Conservation (phyloP, 2,888 invertebrate genomes). For the Eupithecia insigniata region DNA sequence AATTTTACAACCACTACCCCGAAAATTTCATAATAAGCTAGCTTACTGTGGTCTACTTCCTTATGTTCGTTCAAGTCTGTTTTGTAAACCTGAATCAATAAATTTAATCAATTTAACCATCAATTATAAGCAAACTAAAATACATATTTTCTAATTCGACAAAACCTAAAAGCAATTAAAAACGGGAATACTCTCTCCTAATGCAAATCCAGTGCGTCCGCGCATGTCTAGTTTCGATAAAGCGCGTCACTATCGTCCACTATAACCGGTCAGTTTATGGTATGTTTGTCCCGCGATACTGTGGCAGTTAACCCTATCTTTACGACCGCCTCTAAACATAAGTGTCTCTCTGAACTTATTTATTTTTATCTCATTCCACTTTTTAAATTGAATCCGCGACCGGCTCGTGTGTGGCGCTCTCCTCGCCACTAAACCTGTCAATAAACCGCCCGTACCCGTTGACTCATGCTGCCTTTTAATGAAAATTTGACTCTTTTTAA, state of each 20-base stretch:
- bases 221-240: slow-evolving; percentile 51
- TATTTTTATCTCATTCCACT: slow-evolving; percentile 83
- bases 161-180: slow-evolving; percentile 27
- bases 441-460: slow-evolving; percentile 71
- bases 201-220: slow-evolving; percentile 38
- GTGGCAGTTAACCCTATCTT: slow-evolving; percentile 84
- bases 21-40: background rate
- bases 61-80: background rate
- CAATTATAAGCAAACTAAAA: background rate
- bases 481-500: slow-evolving; percentile 77
- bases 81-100: background rate
- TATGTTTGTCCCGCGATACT: slow-evolving; percentile 81
- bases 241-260: slow-evolving; percentile 66
- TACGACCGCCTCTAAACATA: slow-evolving; percentile 83
- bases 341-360: slow-evolving; percentile 83
- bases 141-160: background rate
- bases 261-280: slow-evolving; percentile 80
- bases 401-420: slow-evolving; percentile 80
- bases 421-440: slow-evolving; percentile 78
- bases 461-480: slow-evolving; percentile 74
- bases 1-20: background rate
- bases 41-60: background rate
- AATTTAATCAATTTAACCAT: background rate
- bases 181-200: slow-evolving; percentile 23
- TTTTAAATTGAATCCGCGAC: slow-evolving; percentile 82